Percentiles rank a stretch among this genome's conserved stretches.
Conservation (phyloP, 2,113 vertebrate species). For the Oryzias curvinotus region DNA sequence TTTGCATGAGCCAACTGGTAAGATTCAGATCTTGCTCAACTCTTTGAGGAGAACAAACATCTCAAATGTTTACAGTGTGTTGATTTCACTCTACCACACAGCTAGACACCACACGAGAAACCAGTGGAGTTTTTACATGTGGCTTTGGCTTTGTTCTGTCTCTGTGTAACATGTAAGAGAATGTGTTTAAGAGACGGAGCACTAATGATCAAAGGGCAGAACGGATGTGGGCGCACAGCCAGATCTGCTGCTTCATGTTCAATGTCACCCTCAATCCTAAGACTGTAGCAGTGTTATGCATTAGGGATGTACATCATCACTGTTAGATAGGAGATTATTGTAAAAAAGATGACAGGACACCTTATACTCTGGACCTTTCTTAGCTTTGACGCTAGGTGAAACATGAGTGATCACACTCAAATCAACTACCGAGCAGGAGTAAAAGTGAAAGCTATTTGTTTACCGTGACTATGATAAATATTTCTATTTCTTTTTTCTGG, state of each 20-base stretch:
- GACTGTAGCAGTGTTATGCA: slow-evolving; percentile 18
- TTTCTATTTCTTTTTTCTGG: too few relatives aligned
- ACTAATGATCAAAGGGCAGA: slow-evolving; percentile 1
- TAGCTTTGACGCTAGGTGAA: slow-evolving; percentile 11
- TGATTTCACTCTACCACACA: slow-evolving; percentile 32
- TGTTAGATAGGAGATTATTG: slow-evolving; percentile 5
- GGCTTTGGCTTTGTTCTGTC: slow-evolving; percentile 41
- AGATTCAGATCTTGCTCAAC: slow-evolving; percentile 1
- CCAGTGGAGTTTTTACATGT: slow-evolving; percentile 44
- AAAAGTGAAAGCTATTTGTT: slow-evolving; percentile 49
- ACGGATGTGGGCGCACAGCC: slow-evolving; percentile 30
- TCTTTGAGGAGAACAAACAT: slow-evolving; percentile 42
- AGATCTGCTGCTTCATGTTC: slow-evolving; percentile 5
- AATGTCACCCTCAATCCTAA: slow-evolving; percentile 14
- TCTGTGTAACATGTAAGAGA: slow-evolving; percentile 23
- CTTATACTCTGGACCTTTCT: slow-evolving; percentile 1
- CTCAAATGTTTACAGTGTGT: slow-evolving; percentile 51
- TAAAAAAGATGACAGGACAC: slow-evolving; percentile 1
- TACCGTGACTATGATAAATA: slow-evolving; percentile 44
- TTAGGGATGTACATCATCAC: neutral
- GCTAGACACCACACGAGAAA: slow-evolving; percentile 56
- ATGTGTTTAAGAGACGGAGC: slow-evolving; percentile 13
- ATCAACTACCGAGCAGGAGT: slow-evolving; percentile 1
- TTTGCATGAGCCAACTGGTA: too few relatives aligned
- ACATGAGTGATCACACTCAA: slow-evolving; percentile 19